Base-by-base conservation (phyloP, 2,888 invertebrate genomes). In the Callyntrura sp. region DNA sequence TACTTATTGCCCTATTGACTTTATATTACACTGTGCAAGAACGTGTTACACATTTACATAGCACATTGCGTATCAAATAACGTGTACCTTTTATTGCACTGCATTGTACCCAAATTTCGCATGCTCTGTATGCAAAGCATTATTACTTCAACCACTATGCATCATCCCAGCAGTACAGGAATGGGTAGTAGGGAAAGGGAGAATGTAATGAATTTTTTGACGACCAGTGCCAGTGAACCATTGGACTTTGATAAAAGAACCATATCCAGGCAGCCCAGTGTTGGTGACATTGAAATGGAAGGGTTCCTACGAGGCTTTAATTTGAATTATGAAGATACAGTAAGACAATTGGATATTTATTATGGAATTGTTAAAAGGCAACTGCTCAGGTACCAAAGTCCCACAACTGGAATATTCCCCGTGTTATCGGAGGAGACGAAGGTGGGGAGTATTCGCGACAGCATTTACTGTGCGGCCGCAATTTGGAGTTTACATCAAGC, bases 401-500 rank as follows among this genome's bases (percentile, higher is more conserved):
- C 98, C 73, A 98, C 98, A 83, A 98, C 98, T 60, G 99, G 99
- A 0, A 94, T 99, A 25, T 99, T 98, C 94, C 99, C 99, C 1
- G 97, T 97, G 93, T 94, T 97, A 94, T 97, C 98, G 84, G 96
- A 96, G 84, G 98, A 98, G 94, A 96, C 96, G 89, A 96, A 96
- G 94, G 96, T 97, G 90, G 98, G 97, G 6, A 99, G 98, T 94
- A 97, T 99, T 62, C 94, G 96, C 91, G 99, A 99, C 94, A 99
- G 98, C 95, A 97, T 99, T 93, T 99, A 99, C 94, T 99, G 99
- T 96, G 98, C 99, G 25, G 97, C 98, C 90, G 98, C 99, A 4
- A 97, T 99, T 45, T 99, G 99, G 99, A 98, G 98, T 92, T 95
- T 99, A 73, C 98, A 98, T 94, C 98, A 99, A 95, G 98, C 99